Conservation (phyloP, 1,140 invertebrate genomes). For the Pseudomyrmex gracilis region DNA sequence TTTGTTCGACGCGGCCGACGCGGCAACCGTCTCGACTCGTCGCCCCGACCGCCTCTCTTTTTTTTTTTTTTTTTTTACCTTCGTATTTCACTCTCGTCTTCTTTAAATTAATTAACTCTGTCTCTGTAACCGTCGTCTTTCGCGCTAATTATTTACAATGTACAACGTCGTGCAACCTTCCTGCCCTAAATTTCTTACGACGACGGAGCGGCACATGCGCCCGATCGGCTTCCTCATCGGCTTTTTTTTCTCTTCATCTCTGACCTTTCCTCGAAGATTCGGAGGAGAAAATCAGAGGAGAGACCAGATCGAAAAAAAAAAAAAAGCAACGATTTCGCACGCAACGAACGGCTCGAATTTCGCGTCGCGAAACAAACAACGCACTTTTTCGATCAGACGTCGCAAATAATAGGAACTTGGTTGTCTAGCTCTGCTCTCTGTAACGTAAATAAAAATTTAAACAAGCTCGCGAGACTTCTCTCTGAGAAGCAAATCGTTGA, state of each 20-base stretch:
- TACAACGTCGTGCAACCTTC: conserved; percentile 81
- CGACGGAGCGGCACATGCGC: conserved; percentile 51
- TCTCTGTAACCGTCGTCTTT: conserved; percentile 73
- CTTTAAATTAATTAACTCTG: conserved; percentile 76
- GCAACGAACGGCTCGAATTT: conserved; percentile 13
- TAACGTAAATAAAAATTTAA: conserved; percentile 1
- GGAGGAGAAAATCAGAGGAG: not conserved
- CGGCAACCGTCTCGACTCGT: conserved; percentile 51
- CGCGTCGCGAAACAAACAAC: conserved; percentile 64
- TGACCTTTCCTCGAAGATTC: not conserved
- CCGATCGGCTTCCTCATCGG: conserved; percentile 61
- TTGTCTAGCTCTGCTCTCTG: conserved; percentile 59
- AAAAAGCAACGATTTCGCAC: not conserved
- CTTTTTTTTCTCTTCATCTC: not conserved
- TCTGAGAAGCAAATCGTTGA: not conserved
- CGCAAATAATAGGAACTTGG: conserved; percentile 80
- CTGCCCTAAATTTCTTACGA: conserved; percentile 79
- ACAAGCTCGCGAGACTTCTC: not conserved
- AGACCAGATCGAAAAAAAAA: conserved; percentile 14
- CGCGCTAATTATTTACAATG: conserved; percentile 85
- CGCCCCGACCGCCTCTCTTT: conserved; percentile 24
- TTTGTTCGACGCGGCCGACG: conserved; percentile 64
- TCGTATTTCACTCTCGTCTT: conserved; percentile 51
- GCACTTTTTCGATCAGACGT: conserved; percentile 71
- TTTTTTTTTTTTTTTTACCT: not conserved